Conservation (phyloP, 2,888 invertebrate genomes). For the Onchidella celtica region DNA sequence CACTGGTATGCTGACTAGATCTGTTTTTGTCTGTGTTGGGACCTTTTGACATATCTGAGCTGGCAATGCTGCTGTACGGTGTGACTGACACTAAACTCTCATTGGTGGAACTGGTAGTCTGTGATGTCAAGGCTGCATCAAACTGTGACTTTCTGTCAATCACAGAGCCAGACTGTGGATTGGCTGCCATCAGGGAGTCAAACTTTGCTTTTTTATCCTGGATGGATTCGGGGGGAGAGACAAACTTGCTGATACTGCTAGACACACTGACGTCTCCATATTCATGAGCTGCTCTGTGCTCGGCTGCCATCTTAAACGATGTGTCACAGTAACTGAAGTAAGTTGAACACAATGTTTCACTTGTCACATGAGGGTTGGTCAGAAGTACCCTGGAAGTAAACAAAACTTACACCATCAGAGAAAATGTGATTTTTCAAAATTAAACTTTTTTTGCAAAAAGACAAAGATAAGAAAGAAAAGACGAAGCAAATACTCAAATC, state of each 20-base stretch:
- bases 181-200: not conserved
- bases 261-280: slow-evolving; percentile 67
- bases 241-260: not conserved
- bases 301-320: slow-evolving; percentile 68
- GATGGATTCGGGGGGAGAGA: no score
- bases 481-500: no score
- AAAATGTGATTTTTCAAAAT: not conserved
- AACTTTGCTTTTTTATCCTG: not conserved
- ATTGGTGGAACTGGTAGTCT: not conserved
- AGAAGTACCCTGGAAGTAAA: slow-evolving; percentile 8
- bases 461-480: no score
- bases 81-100: not conserved
- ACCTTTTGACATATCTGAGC: not conserved
- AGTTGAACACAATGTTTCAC: slow-evolving; percentile 40
- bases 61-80: not conserved
- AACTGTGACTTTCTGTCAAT: slow-evolving; percentile 8
- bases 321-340: slow-evolving; percentile 69
- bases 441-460: not conserved
- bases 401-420: not conserved
- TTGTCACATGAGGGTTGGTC: slow-evolving; percentile 6
- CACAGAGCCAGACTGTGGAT: not conserved
- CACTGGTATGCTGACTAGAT: not conserved
- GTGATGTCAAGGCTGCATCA: not conserved
- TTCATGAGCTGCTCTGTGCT: slow-evolving; percentile 75
- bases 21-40: not conserved